These are phyloP conservation scores for Trichonephila inaurata DNA, from an alignment of 1,140 invertebrate genomes.

Conservation along the genomic window DNA sequence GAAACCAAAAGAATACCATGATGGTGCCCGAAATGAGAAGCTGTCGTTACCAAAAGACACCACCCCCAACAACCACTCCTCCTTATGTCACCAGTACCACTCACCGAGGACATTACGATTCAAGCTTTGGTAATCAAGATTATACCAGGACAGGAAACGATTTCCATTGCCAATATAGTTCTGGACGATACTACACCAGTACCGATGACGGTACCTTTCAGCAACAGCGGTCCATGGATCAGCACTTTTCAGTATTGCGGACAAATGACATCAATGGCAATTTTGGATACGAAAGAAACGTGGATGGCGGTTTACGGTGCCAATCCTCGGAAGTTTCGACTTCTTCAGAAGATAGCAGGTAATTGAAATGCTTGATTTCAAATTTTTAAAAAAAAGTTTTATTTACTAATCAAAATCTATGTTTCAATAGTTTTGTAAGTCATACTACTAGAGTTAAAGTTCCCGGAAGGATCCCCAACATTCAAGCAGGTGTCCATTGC, in stretches of 20 bases:
- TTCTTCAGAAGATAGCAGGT: constrained; percentile 64
- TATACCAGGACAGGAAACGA: neutral
- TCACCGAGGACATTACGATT: constrained; percentile 1
- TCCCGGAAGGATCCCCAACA: no score
- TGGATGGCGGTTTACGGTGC: neutral
- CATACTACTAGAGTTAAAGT: no score
- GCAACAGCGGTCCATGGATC: neutral
- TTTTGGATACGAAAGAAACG: constrained; percentile 20
- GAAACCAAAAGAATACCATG: neutral
- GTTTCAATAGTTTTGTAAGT: no score
- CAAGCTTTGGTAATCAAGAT: neutral
- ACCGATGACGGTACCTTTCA: neutral
- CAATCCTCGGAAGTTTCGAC: constrained; percentile 70
- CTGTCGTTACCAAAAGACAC: constrained; percentile 69
- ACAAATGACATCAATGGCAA: neutral
- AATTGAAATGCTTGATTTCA: neutral
- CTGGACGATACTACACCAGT: neutral
- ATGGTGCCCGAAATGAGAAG: constrained; percentile 76
- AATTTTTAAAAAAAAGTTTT: no score
- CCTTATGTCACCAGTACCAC: constrained; percentile 68
- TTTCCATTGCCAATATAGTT: neutral
- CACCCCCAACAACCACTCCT: constrained; percentile 40
- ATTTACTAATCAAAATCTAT: no score
- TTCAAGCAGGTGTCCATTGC: no score
- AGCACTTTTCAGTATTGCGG: neutral